A percentile compares a stretch with the other conserved stretches of the same genome.
These are phyloP conservation scores for Todiramphus chloris DNA, from an alignment of 2,113 vertebrate genomes.

Conservation along the genomic window DNA sequence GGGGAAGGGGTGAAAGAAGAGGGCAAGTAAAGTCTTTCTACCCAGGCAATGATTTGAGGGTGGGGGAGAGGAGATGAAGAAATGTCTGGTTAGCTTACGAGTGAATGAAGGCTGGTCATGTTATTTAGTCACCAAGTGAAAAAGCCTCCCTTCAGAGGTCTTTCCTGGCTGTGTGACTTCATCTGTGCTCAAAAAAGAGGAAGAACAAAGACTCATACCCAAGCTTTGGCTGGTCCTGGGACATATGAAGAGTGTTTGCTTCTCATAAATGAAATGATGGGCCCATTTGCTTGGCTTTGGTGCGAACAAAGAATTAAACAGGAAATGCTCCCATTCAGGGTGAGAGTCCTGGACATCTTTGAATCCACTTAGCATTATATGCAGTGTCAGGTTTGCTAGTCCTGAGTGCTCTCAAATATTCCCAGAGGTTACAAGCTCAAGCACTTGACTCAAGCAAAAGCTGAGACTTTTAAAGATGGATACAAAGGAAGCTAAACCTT, in stretches of 20 bases:
- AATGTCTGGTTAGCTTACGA: neutral
- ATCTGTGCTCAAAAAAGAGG: neutral
- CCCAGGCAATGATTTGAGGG: neutral
- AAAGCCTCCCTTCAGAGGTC: neutral
- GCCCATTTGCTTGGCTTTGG: neutral
- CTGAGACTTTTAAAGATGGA: conserved; percentile 21
- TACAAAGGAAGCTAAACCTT: conserved; percentile 23
- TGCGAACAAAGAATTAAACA: conserved; percentile 11
- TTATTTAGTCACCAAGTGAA: neutral
- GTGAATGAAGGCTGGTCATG: neutral
- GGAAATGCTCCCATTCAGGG: conserved; percentile 19
- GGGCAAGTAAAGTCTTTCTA: neutral
- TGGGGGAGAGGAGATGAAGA: neutral
- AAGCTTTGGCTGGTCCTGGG: neutral
- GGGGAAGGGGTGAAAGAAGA: neutral
- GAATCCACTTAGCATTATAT: conserved; percentile 36
- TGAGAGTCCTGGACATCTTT: conserved; percentile 28
- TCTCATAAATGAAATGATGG: neutral
- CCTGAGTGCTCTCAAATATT: conserved; percentile 62
- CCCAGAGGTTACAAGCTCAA: conserved; percentile 43
- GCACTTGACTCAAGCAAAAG: conserved; percentile 16
- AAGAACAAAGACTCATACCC: neutral
- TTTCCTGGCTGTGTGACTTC: neutral
- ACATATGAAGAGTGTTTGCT: neutral
- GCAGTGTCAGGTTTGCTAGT: conserved; percentile 19